Conservation (phyloP, 2,797 vertebrate genomes). For the Enteromius mattozi region DNA sequence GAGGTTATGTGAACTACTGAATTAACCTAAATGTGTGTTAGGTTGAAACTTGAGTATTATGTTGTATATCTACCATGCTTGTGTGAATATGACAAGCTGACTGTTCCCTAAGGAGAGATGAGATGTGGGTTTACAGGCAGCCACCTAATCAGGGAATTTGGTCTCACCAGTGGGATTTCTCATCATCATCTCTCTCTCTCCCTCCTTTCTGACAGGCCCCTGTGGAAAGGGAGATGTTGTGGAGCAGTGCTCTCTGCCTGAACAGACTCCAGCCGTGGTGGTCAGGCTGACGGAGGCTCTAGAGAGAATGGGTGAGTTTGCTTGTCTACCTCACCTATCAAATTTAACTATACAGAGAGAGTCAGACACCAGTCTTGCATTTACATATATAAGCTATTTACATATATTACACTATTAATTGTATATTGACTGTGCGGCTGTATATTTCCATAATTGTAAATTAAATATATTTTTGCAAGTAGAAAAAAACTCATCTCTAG, state of each 20-base stretch:
- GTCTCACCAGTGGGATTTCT: slow-evolving; percentile 47
- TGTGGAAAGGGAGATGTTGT: slow-evolving; percentile 66
- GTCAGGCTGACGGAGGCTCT: slow-evolving; percentile 77
- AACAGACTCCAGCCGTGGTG: slow-evolving; percentile 73
- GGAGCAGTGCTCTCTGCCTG: slow-evolving; percentile 71
- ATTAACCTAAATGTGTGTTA: slow-evolving; percentile 8
- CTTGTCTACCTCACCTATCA: slow-evolving; percentile 7
- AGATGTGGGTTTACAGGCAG: slow-evolving; percentile 46
- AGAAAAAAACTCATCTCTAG: background rate
- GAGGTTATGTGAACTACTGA: background rate
- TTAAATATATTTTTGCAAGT: background rate
- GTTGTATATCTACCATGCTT: slow-evolving; percentile 42
- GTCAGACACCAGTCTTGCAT: background rate
- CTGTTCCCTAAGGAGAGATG: slow-evolving; percentile 49
- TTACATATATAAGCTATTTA: background rate
- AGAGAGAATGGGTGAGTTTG: slow-evolving; percentile 77
- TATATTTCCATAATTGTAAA: background rate
- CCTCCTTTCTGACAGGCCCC: slow-evolving; percentile 65
- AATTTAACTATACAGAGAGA: slow-evolving; percentile 20
- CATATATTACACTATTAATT: no score
- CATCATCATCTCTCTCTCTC: slow-evolving; percentile 24
- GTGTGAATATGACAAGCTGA: slow-evolving; percentile 52
- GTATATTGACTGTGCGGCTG: background rate
- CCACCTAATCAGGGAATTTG: slow-evolving; percentile 54
- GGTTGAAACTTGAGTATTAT: slow-evolving; percentile 18